These are phyloP conservation scores for Pomatorhinus ruficollis DNA, from an alignment of 2,113 vertebrate species.

Conservation along the genomic window DNA sequence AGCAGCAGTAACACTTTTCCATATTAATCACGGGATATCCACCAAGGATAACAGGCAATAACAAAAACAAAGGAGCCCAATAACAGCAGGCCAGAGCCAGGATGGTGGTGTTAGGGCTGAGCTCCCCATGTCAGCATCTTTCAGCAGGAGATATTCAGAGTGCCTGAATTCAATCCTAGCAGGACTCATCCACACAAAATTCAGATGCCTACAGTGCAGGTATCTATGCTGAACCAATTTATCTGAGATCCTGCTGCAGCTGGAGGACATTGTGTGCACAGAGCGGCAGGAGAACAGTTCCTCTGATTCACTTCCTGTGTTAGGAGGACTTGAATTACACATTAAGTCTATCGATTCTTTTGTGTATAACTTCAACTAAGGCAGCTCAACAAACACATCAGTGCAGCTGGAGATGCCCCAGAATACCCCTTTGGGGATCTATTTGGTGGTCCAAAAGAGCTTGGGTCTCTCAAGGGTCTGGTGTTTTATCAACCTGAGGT, in stretches of 20 bases:
- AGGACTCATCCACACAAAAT: background rate
- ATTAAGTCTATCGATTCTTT: background rate
- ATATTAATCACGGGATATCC: background rate
- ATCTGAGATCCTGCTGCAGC: background rate
- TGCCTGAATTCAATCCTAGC: background rate
- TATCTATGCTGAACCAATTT: background rate
- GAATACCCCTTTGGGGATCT: background rate
- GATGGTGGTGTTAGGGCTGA: background rate
- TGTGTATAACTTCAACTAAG: background rate
- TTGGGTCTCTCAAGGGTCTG: background rate
- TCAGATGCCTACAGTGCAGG: background rate
- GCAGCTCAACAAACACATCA: background rate
- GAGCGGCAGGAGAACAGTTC: background rate
- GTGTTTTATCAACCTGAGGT: background rate
- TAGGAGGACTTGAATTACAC: background rate
- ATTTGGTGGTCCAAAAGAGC: background rate
- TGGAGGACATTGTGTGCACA: background rate
- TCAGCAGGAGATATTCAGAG: background rate
- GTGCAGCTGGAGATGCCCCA: background rate
- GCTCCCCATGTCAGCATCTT: background rate
- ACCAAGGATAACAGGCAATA: background rate
- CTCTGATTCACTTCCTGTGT: background rate
- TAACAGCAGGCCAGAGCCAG: background rate
- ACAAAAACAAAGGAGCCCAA: background rate
- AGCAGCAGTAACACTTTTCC: background rate